Evolutionary conservation across 2,113 vertebrate genomes (phyloP), one percentile per base, ranked within the genome.

Genomic region (Arothron firmamentum): DNA sequence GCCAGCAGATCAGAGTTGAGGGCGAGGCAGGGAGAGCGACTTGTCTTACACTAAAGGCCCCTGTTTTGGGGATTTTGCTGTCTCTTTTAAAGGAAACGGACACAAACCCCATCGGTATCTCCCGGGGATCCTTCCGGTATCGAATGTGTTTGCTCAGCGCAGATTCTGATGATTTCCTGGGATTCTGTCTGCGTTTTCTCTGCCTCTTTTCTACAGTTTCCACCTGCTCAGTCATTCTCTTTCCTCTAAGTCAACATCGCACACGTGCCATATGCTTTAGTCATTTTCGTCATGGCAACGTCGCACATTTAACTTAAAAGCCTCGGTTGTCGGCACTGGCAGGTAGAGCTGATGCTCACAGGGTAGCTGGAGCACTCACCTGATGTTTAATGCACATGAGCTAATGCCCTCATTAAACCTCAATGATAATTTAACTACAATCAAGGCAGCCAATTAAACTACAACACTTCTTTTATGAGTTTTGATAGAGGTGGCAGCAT

Each of bases 101-200:
- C 28, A 80, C 71, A 54, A 49, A 56, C 10, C 4, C n/a, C 56
- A 79, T 85, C 76, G 19, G 74, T 77, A 69, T 43, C 42, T 64
- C 58, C 52, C 51, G n/a, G 4, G 50, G 72, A 63, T 52, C 52
- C 5, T 62, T 67, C 12, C 54, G 56, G 41, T 59, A 18, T 52
- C 69, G 34, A 43, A 72, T 73, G 67, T 31, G 28, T 31, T 31
- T 1, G 6, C 28, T 5, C 28, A 31, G 28, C 8, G 28, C 28
- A 31, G 21, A 23, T 31, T 31, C 8, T 31, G 28, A 6, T 31
- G 28, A 9, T 31, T 31, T 31, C 28, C 28, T 7, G 5, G 28
- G 12, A 48, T 15, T 20, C 12, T 38, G 16, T 57, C 17, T 13
- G 1, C 20, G 31, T 1, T 34, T 4, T 43, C 6, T 53, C n/a